Base-by-base conservation (phyloP, 2,888 invertebrate genomes). In the Spialia ferax region DNA sequence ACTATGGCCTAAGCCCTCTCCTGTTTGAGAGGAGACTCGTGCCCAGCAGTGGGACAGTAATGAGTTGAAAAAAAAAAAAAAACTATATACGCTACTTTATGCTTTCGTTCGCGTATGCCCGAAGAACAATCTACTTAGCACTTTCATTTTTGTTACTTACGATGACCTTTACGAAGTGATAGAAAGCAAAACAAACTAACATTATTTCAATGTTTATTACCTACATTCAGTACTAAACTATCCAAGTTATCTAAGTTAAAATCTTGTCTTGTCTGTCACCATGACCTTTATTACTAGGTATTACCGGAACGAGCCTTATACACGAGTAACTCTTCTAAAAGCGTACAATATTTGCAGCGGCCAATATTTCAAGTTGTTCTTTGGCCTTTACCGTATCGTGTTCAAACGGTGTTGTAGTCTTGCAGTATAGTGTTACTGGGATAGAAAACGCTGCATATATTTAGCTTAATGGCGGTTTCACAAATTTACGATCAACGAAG, bases 301-400 rank as follows among this genome's bases (percentile, higher is more conserved):
- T 23, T 61, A 62, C 52, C 52, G 38, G 23, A 54, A 62, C 38
- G 18, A 45, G 15, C 38, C 18, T 23, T n/a, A 2, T 18, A 45
- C 42, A 45, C 42, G 15, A 38, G n/a, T 38, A n/a, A 15, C 15
- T 18, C 45, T 20, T 20, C 48, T 48, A 18, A 45, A 45, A 18
- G 45, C 20, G 48, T 48, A 20, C 20, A 48, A 48, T 48, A 63
- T 81, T 80, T 79, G 70, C 74, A 78, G 75, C 73, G 69, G 75
- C 76, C 78, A 75, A 84, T 85, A 85, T 86, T 82, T 87, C 80
- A 87, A 55, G 63, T 42, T 55, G 63, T 45, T n/a, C 63, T 79
- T 82, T 83, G 81, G 80, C 80, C 86, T 82, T 77, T 76, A 75
- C 76, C 71, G 74, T 82, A 85, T 84, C 83, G 76, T 78, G 84